Base-by-base conservation (phyloP, 2,113 vertebrate genomes). In the Nibea coibor region DNA sequence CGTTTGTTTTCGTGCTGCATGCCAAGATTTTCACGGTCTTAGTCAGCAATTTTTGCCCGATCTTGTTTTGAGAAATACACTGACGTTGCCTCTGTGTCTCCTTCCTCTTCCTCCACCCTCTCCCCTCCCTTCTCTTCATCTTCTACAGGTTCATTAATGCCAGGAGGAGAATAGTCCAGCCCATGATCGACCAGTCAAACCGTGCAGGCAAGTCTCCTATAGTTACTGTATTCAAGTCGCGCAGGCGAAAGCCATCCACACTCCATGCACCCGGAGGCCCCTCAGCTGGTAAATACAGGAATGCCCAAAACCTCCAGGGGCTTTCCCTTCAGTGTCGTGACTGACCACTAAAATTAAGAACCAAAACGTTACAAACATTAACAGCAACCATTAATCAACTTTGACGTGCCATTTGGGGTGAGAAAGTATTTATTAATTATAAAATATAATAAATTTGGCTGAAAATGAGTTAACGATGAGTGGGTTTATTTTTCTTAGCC, bases 171-270 rank as follows among this genome's bases (percentile, higher is more conserved):
- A 99, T 99, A 98, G 98, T 99, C 85, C 98, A 99, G 91, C 98
- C 98, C 87, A 99, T 99, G 98, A 99, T 99, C 94, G 98, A 99
- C 96, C 98, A 99, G 96, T 99, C 98, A 88, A 99, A 99, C 95
- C 96, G 98, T 97, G 98, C 98, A 99, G 98, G 98, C 96, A 97
- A 99, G 98, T 98, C 92, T 94, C 93, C 93, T 85, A 0, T 94
- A 94, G 90, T 97, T 95, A 95, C 96, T 94, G 91, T 96, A 92
- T 95, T 96, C 93, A 89, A 94, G 95, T 96, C 94, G 80, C 82
- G 76, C 92, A 94, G 88, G 92, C 89, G 14, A 95, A 96, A 96
- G 88, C 85, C 91, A 85, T 95, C 94, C 93, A 93, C 94, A 92
- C 95, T 94, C 96, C 95, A 95, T 97, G 94, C 95, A 96, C 96